phyloP scores from a whole-genome alignment of 1,140 invertebrate genomes.

The Steinernema feltiae region DNA sequence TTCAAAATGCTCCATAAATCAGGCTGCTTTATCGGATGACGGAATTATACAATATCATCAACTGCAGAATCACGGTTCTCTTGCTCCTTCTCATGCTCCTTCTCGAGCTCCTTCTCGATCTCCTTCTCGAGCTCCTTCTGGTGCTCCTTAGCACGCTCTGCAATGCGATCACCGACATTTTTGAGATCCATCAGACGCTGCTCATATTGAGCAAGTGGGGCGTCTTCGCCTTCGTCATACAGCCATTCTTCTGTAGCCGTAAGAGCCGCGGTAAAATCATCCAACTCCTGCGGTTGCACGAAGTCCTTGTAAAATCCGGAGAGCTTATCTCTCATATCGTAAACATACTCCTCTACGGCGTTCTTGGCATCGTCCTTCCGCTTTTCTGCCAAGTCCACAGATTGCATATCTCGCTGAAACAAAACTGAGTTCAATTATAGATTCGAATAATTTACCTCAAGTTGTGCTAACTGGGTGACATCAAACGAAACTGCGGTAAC shows the following conservation, averaged over 20 bases:
- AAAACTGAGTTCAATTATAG: constrained; percentile 30
- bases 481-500: constrained; percentile 33
- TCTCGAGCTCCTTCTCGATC: background rate
- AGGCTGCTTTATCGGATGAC: too few relatives aligned
- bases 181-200: constrained; percentile 67
- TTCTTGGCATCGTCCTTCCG: constrained; percentile 89
- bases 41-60: too few relatives aligned
- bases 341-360: constrained; percentile 94
- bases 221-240: constrained; percentile 81
- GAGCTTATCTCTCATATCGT: constrained; percentile 81
- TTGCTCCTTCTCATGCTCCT: background rate
- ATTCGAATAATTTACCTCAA: constrained; percentile 23
- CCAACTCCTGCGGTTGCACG: constrained; percentile 60
- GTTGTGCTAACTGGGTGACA: constrained; percentile 19
- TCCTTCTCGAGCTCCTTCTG: constrained; percentile 11
- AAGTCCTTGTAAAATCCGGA: constrained; percentile 60
- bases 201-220: constrained; percentile 74
- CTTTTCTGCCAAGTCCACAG: constrained; percentile 80
- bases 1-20: too few relatives aligned
- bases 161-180: constrained; percentile 40
- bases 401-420: constrained; percentile 65
- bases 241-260: constrained; percentile 88
- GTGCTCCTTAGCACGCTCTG: constrained; percentile 29
- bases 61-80: too few relatives aligned
- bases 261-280: constrained; percentile 67